Evolutionary conservation across 2,888 invertebrate genomes (phyloP).

Genomic region (Tinea pellionella): DNA sequence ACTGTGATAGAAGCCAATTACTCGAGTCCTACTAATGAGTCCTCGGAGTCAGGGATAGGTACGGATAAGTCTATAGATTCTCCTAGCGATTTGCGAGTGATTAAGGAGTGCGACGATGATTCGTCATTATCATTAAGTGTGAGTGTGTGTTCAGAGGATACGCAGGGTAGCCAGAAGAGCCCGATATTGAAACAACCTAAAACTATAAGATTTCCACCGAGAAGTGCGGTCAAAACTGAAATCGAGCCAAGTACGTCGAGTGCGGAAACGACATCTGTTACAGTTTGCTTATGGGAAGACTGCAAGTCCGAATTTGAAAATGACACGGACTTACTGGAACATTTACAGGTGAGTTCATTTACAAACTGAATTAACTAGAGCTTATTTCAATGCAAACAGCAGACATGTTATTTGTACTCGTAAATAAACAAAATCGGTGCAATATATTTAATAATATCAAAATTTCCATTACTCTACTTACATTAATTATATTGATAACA

Average conservation of each 20-base stretch:
- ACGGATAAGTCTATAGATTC: constrained; percentile 63
- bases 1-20: constrained; percentile 58
- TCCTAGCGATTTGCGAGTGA: constrained; percentile 56
- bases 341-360: constrained; percentile 76
- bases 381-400: too few species aligned
- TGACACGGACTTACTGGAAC: constrained; percentile 85
- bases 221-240: constrained; percentile 44
- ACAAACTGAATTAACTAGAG: too few species aligned
- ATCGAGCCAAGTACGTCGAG: constrained; percentile 45
- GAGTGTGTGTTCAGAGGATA: constrained; percentile 50
- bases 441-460: background rate
- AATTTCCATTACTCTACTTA: background rate
- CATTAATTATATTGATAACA: constrained; percentile 8
- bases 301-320: constrained; percentile 83
- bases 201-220: constrained; percentile 83
- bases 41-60: constrained; percentile 57
- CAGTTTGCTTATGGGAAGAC: constrained; percentile 84
- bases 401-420: too few species aligned
- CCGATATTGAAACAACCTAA: constrained; percentile 85
- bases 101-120: constrained; percentile 63
- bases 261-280: constrained; percentile 56
- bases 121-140: constrained; percentile 55
- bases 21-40: constrained; percentile 50
- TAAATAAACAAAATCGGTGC: background rate
- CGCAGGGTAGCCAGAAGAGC: constrained; percentile 68